Evolutionary conservation across 2,797 vertebrate genomes (phyloP), one percentile per base, ranked within the genome.

Genomic region (Phrynocephalus guinanensis): DNA sequence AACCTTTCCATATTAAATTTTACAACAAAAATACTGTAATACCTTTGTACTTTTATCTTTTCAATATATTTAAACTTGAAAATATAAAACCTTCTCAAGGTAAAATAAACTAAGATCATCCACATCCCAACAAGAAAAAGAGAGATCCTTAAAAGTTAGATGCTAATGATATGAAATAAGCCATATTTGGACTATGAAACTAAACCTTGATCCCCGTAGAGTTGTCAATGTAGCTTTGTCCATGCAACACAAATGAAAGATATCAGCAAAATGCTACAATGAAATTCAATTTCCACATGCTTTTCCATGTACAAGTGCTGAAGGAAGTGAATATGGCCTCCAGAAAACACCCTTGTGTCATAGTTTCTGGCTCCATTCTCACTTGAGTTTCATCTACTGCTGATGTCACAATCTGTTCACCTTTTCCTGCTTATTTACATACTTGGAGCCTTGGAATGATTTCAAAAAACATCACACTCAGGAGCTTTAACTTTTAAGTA

Each of bases 341-440:
- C 66, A 87, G 30, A 6, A 60, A 1, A 60, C 81, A 83, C 26
- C 3, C 24, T 82, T 70, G 30, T 70, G 48, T 73, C 13, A 48
- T 20, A 67, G 26, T 18, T 48, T 24, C 52, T 66, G 9, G 33
- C 22, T 75, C 44, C 60, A 84, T 66, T 73, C 68, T 80, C 77
- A 28, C n/a, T 56, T 67, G 38, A 66, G n/a, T 88, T 63, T 68
- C 66, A 85, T 85, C 79, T 81, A 70, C 30, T 82, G 28, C 30
- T 81, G 72, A 75, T 67, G 71, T 26, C 76, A 88, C 72, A 83
- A 68, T 87, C 33, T 75, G 44, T 48, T 76, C 4, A 26, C 18
- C 63, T 82, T 72, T 82, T 30, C 30, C 33, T 44, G 20, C 13
- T 56, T 70, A 70, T 82, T 60, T 77, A 20, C 77, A 88, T 80